Conservation (phyloP, 2,888 invertebrate genomes). For the Tipula helvola region DNA sequence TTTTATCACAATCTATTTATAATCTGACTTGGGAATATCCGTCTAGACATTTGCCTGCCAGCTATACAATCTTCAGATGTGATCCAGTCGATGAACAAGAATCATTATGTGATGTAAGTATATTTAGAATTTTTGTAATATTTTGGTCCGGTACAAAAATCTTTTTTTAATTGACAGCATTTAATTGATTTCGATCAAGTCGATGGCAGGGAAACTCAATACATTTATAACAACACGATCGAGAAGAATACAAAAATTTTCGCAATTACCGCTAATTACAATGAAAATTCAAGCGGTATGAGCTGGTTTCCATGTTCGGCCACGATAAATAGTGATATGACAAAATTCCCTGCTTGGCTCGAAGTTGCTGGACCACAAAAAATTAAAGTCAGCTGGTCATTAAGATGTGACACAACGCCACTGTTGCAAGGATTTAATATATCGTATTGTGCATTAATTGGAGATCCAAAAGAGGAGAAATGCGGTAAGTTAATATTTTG, state of each 20-base stretch:
- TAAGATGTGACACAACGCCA: slow-evolving; percentile 58
- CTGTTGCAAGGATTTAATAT: slow-evolving; percentile 55
- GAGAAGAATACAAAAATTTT: slow-evolving; percentile 31
- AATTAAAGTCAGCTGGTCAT: slow-evolving; percentile 52
- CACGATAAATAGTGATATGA: slow-evolving; percentile 26
- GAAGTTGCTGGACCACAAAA: slow-evolving; percentile 37
- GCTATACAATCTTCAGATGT: not conserved
- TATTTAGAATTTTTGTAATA: not conserved
- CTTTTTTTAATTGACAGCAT: slow-evolving; percentile 19
- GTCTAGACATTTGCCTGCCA: not conserved
- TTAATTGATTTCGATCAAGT: slow-evolving; percentile 12
- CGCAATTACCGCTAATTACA: slow-evolving; percentile 61
- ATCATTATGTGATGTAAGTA: not conserved
- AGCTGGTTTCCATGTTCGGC: slow-evolving; percentile 55
- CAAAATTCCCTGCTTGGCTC: slow-evolving; percentile 42
- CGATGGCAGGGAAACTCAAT: not conserved
- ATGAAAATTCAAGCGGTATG: slow-evolving; percentile 58
- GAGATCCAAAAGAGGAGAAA: not conserved
- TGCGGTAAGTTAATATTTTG: not conserved
- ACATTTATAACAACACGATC: slow-evolving; percentile 42
- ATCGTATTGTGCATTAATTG: slow-evolving; percentile 47
- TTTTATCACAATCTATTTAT: not conserved
- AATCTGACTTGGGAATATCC: not conserved
- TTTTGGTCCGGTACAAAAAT: not conserved
- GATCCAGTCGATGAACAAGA: not conserved